A percentile compares a stretch with the other conserved stretches of the same genome.
phyloP scores from a whole-genome alignment of 2,113 vertebrate genomes.

The Peromyscus polionotus region DNA sequence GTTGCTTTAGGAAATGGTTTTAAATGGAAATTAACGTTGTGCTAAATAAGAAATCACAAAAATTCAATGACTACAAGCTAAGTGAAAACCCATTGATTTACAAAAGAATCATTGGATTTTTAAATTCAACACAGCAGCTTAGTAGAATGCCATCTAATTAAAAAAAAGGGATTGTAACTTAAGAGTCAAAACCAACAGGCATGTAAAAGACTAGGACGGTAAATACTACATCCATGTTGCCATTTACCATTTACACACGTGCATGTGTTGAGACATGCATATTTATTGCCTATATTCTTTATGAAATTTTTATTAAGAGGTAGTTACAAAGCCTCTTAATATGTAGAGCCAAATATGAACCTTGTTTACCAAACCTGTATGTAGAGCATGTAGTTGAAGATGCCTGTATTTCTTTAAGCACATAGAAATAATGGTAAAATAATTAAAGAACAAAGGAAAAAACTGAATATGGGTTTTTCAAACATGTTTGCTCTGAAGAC shows the following conservation, averaged over 20 bases:
- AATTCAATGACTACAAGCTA: constrained; percentile 30
- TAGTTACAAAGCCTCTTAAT: not conserved
- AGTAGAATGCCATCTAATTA: not conserved
- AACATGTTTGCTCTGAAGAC: not conserved
- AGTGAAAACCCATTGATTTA: constrained; percentile 50
- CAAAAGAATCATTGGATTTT: constrained; percentile 5
- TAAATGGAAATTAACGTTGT: constrained; percentile 58
- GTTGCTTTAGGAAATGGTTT: constrained; percentile 8
- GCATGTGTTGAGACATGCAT: not conserved
- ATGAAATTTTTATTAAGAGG: not conserved
- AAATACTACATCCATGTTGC: not conserved
- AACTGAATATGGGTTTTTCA: constrained; percentile 1
- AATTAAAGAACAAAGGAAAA: not conserved
- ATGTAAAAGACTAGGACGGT: not conserved
- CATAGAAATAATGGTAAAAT: constrained; percentile 2
- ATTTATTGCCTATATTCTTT: not conserved
- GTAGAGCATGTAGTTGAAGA: not conserved
- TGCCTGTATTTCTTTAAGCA: not conserved
- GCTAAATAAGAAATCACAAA: constrained; percentile 25
- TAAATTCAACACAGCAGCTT: constrained; percentile 25
- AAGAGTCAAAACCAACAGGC: not conserved
- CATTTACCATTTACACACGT: not conserved
- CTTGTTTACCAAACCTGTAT: not conserved
- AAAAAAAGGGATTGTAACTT: constrained; percentile 4
- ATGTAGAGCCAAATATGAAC: not conserved